These are phyloP conservation scores for Entelurus aequoreus DNA, from an alignment of 2,113 vertebrate species.

Conservation along the genomic window DNA sequence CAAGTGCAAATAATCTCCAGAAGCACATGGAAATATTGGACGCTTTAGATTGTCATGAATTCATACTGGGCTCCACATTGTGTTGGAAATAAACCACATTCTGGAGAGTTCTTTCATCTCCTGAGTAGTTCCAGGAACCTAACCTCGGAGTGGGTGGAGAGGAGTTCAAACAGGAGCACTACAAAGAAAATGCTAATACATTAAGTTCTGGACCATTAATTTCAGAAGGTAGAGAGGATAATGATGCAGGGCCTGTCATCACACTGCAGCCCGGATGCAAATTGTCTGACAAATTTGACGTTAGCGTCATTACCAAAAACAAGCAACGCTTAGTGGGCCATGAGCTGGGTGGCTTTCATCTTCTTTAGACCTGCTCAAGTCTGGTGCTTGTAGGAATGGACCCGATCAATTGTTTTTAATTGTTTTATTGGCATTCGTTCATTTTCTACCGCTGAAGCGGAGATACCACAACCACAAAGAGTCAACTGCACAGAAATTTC, in stretches of 20 bases:
- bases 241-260: constrained; percentile 14
- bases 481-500: not conserved
- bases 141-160: constrained; percentile 1
- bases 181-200: constrained; percentile 8
- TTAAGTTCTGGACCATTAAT: constrained; percentile 9
- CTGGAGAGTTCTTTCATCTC: not conserved
- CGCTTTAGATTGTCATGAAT: not conserved
- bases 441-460: too few relatives aligned
- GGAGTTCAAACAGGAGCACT: constrained; percentile 16
- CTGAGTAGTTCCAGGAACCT: not conserved
- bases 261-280: not conserved
- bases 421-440: too few relatives aligned
- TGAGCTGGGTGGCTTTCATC: not conserved
- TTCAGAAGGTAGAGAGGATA: constrained; percentile 1
- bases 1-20: not conserved
- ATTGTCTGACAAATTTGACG: constrained; percentile 13
- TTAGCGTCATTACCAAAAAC: constrained; percentile 30
- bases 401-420: not conserved
- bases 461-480: too few relatives aligned
- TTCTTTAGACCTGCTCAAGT: not conserved
- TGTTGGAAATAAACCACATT: not conserved
- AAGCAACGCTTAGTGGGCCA: constrained; percentile 16
- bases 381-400: not conserved
- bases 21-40: not conserved
- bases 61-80: not conserved